Evolutionary conservation across 1,140 invertebrate species (phyloP), one percentile per base, ranked within the genome.

Genomic region (Proctacanthus coquilletti): DNA sequence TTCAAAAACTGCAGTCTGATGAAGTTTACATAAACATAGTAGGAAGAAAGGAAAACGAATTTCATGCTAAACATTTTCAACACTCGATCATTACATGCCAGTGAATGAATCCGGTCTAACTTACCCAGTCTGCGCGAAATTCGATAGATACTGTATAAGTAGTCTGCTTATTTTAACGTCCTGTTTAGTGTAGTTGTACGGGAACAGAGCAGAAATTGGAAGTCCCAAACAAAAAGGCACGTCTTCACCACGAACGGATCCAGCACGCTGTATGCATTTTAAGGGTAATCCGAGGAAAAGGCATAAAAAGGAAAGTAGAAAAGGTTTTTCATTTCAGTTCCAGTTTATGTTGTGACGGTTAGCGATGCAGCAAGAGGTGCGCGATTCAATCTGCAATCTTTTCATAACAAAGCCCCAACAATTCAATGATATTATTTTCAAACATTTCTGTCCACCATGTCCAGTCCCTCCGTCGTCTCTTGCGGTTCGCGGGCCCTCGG

Each of bases 191-290:
- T 79, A 85, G 61, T 86, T 84, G 56, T 74, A 69, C 2, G 68
- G 67, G 52, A 68, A 68, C 38, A 70, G 66, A 36, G 71, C 69
- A 4, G 81, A 72, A 27, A 97, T 60, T 15, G 92, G 93, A 44
- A 91, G 74, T 10, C 92, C 94, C 47, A 98, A 72, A 46, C 93
- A 75, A 56, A 89, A 96, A 18, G 91, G 84, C 48, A 98, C 64
- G 58, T 97, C 92, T 57, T 96, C 91, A n/a, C 91, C 93, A 45
- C 82, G 76, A 36, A 93, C 80, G 34, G 73, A 85, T 30, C 77
- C 84, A 42, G 67, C 70, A 53, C 73, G 70, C 77, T 77, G 68
- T 13, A 60, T n/a, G n/a, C n/a, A n/a, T n/a, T 27, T 27, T 27
- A n/a, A n/a, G n/a, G n/a, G n/a, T n/a, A n/a, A n/a, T n/a, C n/a